Evolutionary conservation across 2,888 invertebrate species (phyloP), one percentile per base, ranked within the genome.

Genomic region (Mylabris sibirica): DNA sequence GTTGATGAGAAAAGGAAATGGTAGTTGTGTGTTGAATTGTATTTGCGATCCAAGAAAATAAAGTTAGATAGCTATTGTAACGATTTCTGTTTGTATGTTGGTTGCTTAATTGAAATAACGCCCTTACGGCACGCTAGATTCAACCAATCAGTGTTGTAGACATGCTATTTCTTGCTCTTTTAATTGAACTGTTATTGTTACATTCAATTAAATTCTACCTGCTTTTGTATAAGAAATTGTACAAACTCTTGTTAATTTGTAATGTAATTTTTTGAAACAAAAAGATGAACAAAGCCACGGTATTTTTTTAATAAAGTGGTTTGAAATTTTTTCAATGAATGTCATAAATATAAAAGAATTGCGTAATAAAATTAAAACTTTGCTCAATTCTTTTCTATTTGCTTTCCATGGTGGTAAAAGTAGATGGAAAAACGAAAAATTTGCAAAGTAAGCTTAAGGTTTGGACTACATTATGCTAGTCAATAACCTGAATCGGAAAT

Each of bases 121-220:
- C 74, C 77, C 75, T 71, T 68, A 74, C 69, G 72, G 75, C 74
- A 76, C 70, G 72, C 72, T 73, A 70, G 66, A 65, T 70, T 65
- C 66, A 71, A 70, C 72, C 74, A 75, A 75, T 76, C 75, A 76
- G 72, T 74, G 74, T 75, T 73, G 70, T 73, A 69, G 67, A 75
- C 75, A 74, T 67, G 72, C 67, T 64, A 66, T 71, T 74, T 75
- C 76, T 75, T 76, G 71, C 68, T 69, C 44, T 74, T 74, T 76
- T 74, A 76, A 76, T 76, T 76, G 74, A 72, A 57, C 26, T 26
- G n/a, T 57, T 57, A 14, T 57, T 57, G 65, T 68, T 66, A 65
- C 70, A 75, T 73, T 72, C 72, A 71, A 72, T 72, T 69, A 3
- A 24, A 72, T 61, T 63, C 22, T n/a, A 35, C 9, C 8, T 12